Percentiles rank a stretch among this genome's conserved stretches.
These are phyloP conservation scores for Sphaerodactylus townsendi DNA, from an alignment of 2,113 vertebrate genomes.

Conservation along the genomic window DNA sequence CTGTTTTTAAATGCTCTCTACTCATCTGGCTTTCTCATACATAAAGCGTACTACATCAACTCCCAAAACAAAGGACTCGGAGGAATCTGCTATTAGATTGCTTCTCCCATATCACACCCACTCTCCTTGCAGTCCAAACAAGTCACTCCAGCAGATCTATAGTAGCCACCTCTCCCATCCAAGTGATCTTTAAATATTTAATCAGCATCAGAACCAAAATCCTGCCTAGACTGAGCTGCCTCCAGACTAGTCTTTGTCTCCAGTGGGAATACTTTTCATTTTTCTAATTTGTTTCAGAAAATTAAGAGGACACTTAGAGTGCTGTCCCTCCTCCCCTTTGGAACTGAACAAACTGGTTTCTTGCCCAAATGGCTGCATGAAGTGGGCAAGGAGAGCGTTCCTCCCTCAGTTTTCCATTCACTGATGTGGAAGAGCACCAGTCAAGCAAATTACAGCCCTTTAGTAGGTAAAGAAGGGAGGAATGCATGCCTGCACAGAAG, in stretches of 20 bases:
- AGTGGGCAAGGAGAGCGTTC: no score
- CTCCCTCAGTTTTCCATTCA: no score
- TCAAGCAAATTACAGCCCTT: no score
- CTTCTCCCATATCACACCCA: constrained; percentile 19
- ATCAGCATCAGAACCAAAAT: constrained; percentile 24
- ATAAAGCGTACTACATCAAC: constrained; percentile 56
- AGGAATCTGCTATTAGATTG: constrained; percentile 60
- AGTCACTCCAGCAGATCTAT: constrained; percentile 46
- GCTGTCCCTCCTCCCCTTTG: no score
- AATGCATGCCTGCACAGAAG: no score
- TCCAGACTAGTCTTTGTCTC: constrained; percentile 10
- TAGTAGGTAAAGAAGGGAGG: no score
- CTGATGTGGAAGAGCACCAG: no score
- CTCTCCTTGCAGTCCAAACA: constrained; percentile 35
- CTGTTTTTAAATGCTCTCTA: constrained; percentile 64
- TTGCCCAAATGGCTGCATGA: no score
- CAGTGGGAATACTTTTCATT: background rate
- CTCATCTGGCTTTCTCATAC: constrained; percentile 61
- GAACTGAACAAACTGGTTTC: no score
- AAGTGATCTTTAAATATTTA: constrained; percentile 25
- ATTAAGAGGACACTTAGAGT: background rate
- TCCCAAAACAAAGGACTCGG: constrained; percentile 62
- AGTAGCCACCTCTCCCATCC: constrained; percentile 17
- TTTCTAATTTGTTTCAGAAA: background rate
- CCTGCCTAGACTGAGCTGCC: constrained; percentile 12